These are phyloP conservation scores for Muschampia plurimacula DNA, from an alignment of 2,888 invertebrate species.

Conservation along the genomic window DNA sequence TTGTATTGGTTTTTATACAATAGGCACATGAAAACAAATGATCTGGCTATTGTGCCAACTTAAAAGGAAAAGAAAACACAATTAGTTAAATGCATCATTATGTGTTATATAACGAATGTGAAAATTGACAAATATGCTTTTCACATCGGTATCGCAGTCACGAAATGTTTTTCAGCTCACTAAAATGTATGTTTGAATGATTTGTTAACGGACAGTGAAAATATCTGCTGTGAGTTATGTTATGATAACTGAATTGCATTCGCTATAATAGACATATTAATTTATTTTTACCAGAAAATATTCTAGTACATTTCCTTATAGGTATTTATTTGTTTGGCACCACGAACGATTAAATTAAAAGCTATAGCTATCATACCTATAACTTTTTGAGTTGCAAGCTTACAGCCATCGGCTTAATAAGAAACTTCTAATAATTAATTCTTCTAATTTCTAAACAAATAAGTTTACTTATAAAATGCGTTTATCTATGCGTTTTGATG, in stretches of 20 bases:
- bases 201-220: constrained; percentile 19
- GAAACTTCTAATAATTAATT: too few relatives aligned
- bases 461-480: too few relatives aligned
- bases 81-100: constrained; percentile 35
- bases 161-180: constrained; percentile 14
- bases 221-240: neutral
- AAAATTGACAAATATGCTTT: constrained; percentile 36
- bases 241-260: neutral
- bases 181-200: constrained; percentile 21
- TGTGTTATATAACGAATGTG: constrained; percentile 27
- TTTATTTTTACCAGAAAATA: too few relatives aligned
- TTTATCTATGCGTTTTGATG: too few relatives aligned
- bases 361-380: too few relatives aligned
- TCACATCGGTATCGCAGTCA: constrained; percentile 32
- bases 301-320: too few relatives aligned
- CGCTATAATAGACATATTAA: too few relatives aligned
- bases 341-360: too few relatives aligned
- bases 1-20: constrained; percentile 22
- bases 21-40: constrained; percentile 18
- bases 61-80: constrained; percentile 37
- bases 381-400: too few relatives aligned
- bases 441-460: too few relatives aligned
- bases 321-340: too few relatives aligned
- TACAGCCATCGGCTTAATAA: too few relatives aligned
- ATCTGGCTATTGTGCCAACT: constrained; percentile 12